Conservation (phyloP, 1,140 invertebrate genomes). For the Tetragnatha versicolor region DNA sequence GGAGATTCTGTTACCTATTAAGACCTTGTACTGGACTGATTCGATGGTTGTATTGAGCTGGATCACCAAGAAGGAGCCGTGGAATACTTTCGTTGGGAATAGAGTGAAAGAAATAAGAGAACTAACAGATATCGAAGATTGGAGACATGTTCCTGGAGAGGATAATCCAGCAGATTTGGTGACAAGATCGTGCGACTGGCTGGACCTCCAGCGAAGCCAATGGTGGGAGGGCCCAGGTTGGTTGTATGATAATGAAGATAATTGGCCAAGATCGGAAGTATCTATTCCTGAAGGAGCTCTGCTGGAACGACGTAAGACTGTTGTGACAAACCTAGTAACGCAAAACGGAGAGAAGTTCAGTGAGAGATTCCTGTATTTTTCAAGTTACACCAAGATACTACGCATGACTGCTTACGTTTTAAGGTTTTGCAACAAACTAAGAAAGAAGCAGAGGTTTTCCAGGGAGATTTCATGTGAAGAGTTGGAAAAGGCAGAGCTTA, state of each 20-base stretch:
- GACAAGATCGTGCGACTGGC: slow-evolving; percentile 15
- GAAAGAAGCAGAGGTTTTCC: neutral
- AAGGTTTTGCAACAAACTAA: slow-evolving; percentile 13
- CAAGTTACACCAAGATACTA: slow-evolving; percentile 3
- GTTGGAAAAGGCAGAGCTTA: neutral
- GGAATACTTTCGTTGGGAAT: no score
- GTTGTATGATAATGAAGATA: neutral
- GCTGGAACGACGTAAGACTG: slow-evolving; percentile 29
- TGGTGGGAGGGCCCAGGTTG: slow-evolving; percentile 13
- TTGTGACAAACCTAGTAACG: neutral
- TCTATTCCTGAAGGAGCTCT: neutral
- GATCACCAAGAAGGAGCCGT: no score
- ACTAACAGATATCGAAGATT: neutral
- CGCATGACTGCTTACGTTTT: neutral
- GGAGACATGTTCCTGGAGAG: slow-evolving; percentile 10
- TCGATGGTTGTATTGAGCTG: no score
- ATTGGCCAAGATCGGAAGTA: slow-evolving; percentile 6
- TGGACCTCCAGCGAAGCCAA: neutral
- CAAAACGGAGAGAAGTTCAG: neutral
- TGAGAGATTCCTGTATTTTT: slow-evolving; percentile 26
- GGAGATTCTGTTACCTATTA: no score
- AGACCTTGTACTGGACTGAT: no score
- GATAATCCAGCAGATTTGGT: neutral
- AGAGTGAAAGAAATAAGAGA: no score
- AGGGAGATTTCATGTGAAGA: slow-evolving; percentile 21